Percentiles rank a stretch among this genome's conserved stretches.
phyloP scores from a whole-genome alignment of 2,113 vertebrate genomes.

The Charina bottae region DNA sequence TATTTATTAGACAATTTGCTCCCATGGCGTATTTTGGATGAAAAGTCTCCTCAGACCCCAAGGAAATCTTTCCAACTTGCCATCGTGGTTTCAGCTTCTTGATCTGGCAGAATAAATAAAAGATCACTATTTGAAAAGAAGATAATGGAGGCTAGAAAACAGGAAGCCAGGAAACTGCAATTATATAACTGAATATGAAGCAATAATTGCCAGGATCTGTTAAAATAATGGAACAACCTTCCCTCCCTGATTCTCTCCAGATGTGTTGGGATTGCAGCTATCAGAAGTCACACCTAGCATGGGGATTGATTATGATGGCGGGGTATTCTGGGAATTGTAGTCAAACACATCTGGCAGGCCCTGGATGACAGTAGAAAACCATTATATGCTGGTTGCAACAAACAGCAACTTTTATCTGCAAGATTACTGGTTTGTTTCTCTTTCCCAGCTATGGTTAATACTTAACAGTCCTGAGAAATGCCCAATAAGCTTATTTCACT shows the following conservation, averaged over 20 bases:
- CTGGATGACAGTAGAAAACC: neutral
- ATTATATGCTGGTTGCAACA: neutral
- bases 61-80: neutral
- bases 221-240: constrained; percentile 10
- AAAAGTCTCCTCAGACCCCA: neutral
- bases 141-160: constrained; percentile 33
- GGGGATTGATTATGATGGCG: neutral
- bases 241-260: neutral
- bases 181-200: constrained; percentile 37
- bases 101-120: constrained; percentile 16
- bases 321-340: neutral
- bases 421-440: accelerated
- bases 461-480: constrained; percentile 10
- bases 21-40: neutral
- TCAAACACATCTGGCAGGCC: neutral
- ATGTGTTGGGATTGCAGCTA: neutral
- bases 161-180: constrained; percentile 29
- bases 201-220: constrained; percentile 23
- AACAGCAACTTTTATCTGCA: constrained; percentile 21
- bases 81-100: neutral
- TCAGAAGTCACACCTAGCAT: neutral
- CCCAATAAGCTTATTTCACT: constrained; percentile 38
- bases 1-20: constrained; percentile 20
- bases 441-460: accelerated
- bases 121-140: neutral